phyloP scores from a whole-genome alignment of 1,140 invertebrate genomes.

The Planococcus citri region DNA sequence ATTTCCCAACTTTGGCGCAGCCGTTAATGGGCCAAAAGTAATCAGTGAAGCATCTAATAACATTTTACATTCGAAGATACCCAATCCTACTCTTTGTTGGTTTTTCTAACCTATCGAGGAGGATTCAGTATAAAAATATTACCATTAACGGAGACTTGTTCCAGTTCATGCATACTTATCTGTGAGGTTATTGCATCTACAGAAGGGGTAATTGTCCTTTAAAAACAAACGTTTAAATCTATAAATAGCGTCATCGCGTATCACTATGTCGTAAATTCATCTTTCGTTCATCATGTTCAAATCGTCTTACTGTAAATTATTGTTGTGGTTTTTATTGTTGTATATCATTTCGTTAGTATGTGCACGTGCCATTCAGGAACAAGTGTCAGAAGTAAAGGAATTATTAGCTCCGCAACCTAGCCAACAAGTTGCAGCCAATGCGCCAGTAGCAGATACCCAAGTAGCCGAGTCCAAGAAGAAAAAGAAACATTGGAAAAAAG shows the following conservation, averaged over 20 bases:
- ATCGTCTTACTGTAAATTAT: constrained; percentile 9
- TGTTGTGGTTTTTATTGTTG: neutral
- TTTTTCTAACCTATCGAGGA: neutral
- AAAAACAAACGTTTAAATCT: neutral
- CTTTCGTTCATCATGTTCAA: neutral
- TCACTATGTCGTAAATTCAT: neutral
- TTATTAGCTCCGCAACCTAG: neutral
- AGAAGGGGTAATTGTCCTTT: constrained; percentile 6
- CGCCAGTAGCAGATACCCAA: constrained; percentile 28
- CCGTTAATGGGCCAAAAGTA: neutral
- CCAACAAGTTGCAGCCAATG: neutral
- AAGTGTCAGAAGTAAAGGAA: neutral
- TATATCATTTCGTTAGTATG: neutral
- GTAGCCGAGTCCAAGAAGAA: constrained; percentile 33
- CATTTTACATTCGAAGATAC: neutral
- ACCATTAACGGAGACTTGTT: neutral
- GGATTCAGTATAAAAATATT: neutral
- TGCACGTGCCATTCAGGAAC: neutral
- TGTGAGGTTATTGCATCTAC: neutral
- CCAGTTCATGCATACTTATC: neutral
- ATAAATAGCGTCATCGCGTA: neutral
- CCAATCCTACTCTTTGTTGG: neutral
- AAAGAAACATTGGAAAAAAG: constrained; percentile 24
- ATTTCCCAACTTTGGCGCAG: neutral
- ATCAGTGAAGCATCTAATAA: neutral